phyloP scores from a whole-genome alignment of 2,797 vertebrate genomes.

The Eulemur mongoz region DNA sequence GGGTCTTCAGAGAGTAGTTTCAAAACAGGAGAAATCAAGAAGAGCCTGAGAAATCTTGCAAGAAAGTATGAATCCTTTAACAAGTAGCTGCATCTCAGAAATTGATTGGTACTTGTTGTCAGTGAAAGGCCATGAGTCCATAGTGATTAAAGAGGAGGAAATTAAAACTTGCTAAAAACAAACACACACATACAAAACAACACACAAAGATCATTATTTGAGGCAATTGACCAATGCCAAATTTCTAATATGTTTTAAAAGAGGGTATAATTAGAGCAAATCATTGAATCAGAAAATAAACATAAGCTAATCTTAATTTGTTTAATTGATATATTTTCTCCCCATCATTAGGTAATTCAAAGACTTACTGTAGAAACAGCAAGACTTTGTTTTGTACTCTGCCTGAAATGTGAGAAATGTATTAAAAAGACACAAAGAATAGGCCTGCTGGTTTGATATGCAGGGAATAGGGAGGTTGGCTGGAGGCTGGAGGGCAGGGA shows the following conservation, averaged over 20 bases:
- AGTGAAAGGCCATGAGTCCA: background rate
- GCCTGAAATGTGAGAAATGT: background rate
- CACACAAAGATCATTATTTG: conserved; percentile 20
- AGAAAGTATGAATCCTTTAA: background rate
- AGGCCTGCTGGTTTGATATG: background rate
- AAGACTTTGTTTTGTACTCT: background rate
- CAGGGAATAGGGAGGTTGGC: too few species aligned
- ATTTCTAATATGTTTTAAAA: conserved; percentile 18
- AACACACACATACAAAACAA: background rate
- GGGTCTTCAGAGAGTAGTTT: background rate
- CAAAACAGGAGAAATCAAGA: background rate
- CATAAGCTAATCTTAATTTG: background rate
- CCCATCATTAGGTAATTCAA: background rate
- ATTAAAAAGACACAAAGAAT: background rate
- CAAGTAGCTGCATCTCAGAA: background rate
- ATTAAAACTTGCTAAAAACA: background rate
- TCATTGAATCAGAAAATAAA: conserved; percentile 7
- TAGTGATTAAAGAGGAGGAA: conserved; percentile 16
- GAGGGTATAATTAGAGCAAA: conserved; percentile 24
- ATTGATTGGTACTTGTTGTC: background rate
- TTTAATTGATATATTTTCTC: conserved; percentile 28
- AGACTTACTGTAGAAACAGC: background rate
- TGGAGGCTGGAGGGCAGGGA: background rate
- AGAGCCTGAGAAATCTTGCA: background rate
- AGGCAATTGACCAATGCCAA: background rate